Evolutionary conservation across 2,888 invertebrate genomes (phyloP).

Genomic region (Lydus trimaculatus): DNA sequence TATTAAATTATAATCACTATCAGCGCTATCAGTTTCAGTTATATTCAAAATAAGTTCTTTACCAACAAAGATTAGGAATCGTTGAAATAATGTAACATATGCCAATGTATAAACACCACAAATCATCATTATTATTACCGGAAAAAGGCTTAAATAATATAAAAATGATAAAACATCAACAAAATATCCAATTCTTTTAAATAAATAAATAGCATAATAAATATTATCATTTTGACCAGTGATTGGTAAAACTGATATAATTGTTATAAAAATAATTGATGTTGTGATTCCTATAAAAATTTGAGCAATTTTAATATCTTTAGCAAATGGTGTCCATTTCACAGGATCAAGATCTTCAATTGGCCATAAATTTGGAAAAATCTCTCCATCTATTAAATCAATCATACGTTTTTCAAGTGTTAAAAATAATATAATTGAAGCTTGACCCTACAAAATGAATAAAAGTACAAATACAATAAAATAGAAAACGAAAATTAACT

Average conservation of each 20-base stretch:
- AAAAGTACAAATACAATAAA: too few relatives aligned
- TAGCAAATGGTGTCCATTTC: neutral
- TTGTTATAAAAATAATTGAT: neutral
- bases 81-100: neutral
- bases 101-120: neutral
- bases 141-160: neutral
- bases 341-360: neutral
- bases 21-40: too few relatives aligned
- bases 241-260: neutral
- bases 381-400: neutral
- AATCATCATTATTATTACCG: neutral
- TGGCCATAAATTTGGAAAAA: neutral
- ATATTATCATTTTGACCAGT: neutral
- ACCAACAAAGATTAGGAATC: too few relatives aligned
- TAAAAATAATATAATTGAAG: neutral
- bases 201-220: neutral
- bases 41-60: neutral
- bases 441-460: neutral
- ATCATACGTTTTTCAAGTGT: neutral
- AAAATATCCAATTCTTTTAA: neutral
- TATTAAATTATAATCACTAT: neutral
- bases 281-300: neutral
- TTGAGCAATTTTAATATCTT: neutral
- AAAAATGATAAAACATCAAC: neutral
- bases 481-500: too few relatives aligned